phyloP scores from a whole-genome alignment of 2,797 vertebrate genomes.

The Gila robusta region DNA sequence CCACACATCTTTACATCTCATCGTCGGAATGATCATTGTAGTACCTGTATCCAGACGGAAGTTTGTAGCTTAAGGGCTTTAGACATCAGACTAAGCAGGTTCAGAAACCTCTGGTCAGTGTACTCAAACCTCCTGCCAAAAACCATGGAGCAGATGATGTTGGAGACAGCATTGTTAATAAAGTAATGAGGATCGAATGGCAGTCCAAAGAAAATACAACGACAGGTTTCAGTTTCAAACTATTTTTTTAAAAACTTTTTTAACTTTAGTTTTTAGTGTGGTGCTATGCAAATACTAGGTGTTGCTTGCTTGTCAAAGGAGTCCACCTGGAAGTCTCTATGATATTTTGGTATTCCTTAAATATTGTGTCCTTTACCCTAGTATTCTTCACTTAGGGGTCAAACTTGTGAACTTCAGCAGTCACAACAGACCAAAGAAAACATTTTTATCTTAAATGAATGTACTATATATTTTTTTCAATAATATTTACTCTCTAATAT shows the following conservation, averaged over 20 bases:
- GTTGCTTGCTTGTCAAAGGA: background rate
- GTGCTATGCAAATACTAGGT: background rate
- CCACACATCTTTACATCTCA: background rate
- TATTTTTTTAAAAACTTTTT: background rate
- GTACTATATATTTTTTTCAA: background rate
- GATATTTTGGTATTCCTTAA: background rate
- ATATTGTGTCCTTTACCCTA: background rate
- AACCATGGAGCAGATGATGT: slow-evolving; percentile 74
- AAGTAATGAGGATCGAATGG: slow-evolving; percentile 60
- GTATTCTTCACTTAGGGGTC: background rate
- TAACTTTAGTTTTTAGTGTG: background rate
- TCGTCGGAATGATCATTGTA: background rate
- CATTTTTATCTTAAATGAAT: background rate
- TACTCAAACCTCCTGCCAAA: slow-evolving; percentile 75
- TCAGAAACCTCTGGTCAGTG: slow-evolving; percentile 58
- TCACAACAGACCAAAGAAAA: background rate
- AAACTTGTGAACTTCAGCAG: background rate
- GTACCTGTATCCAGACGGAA: slow-evolving; percentile 47
- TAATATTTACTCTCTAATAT: background rate
- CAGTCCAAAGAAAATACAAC: slow-evolving; percentile 54
- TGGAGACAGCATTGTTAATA: slow-evolving; percentile 71
- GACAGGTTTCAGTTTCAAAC: background rate
- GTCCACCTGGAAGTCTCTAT: background rate
- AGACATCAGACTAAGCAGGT: slow-evolving; percentile 37
- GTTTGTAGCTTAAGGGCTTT: slow-evolving; percentile 47